phyloP scores from a whole-genome alignment of 2,888 invertebrate species.

The Thymelicus lineola region DNA sequence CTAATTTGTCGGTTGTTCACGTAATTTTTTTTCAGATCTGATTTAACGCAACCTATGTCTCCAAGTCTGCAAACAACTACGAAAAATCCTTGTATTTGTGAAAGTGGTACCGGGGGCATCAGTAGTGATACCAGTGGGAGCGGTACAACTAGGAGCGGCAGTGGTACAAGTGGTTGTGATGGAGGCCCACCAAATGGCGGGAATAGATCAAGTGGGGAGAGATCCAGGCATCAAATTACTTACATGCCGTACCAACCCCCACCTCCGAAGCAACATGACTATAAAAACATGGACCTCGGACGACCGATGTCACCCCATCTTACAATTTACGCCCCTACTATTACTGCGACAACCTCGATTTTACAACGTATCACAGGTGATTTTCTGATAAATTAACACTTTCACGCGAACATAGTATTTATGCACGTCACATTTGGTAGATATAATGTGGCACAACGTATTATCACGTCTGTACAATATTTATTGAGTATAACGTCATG shows the following conservation, averaged over 20 bases:
- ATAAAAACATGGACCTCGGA: constrained; percentile 89
- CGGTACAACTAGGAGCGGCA: no score
- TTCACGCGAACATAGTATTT: no score
- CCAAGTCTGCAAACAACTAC: background rate
- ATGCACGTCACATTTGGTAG: no score
- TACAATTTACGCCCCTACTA: constrained; percentile 90
- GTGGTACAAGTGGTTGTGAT: no score
- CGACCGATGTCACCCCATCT: constrained; percentile 95
- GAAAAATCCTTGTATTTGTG: background rate
- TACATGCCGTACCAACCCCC: constrained; percentile 56
- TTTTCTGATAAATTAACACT: background rate
- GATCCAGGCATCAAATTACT: constrained; percentile 48
- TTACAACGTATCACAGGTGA: constrained; percentile 91
- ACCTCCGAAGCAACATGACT: constrained; percentile 82
- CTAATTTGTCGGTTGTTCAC: no score
- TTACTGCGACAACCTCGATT: constrained; percentile 92
- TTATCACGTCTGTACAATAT: no score
- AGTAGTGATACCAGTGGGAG: no score
- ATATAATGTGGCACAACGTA: no score
- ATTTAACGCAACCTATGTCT: background rate
- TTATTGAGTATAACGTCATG: no score
- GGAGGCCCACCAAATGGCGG: background rate
- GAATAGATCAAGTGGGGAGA: constrained; percentile 21
- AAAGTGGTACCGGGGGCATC: no score
- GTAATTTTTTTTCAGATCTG: constrained; percentile 4